phyloP scores from a whole-genome alignment of 2,888 invertebrate genomes.

The Temnothorax ravouxi region DNA sequence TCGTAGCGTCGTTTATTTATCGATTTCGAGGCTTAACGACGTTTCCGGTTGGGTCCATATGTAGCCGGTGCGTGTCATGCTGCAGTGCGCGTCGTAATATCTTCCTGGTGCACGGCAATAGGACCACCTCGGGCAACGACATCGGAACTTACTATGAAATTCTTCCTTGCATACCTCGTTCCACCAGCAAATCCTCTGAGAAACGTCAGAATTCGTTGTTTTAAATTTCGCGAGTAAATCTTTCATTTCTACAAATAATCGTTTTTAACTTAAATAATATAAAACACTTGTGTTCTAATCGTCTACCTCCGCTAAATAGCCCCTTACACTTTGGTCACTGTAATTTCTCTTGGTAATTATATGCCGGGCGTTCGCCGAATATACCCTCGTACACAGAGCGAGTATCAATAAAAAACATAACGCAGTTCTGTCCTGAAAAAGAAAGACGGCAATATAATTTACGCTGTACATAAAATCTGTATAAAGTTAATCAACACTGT shows the following conservation, averaged over 20 bases:
- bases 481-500: background rate
- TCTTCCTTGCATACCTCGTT: conserved; percentile 97
- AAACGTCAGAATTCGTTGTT: conserved; percentile 18
- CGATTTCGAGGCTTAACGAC: conserved; percentile 81
- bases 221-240: background rate
- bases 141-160: conserved; percentile 94
- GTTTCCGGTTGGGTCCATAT: conserved; percentile 94
- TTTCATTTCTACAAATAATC: background rate
- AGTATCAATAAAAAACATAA: conserved; percentile 69
- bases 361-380: conserved; percentile 64
- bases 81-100: conserved; percentile 96
- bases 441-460: background rate
- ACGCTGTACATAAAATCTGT: background rate
- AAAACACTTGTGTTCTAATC: background rate
- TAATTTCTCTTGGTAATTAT: conserved; percentile 90
- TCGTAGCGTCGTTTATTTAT: conserved; percentile 69
- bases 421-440: conserved; percentile 56
- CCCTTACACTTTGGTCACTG: conserved; percentile 93
- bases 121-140: conserved; percentile 95
- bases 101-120: conserved; percentile 95
- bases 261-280: background rate
- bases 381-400: conserved; percentile 69
- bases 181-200: conserved; percentile 96
- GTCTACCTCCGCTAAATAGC: conserved; percentile 93
- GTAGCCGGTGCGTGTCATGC: conserved; percentile 96